Evolutionary conservation across 2,113 vertebrate genomes (phyloP).

Genomic region (Limnothrissa miodon): DNA sequence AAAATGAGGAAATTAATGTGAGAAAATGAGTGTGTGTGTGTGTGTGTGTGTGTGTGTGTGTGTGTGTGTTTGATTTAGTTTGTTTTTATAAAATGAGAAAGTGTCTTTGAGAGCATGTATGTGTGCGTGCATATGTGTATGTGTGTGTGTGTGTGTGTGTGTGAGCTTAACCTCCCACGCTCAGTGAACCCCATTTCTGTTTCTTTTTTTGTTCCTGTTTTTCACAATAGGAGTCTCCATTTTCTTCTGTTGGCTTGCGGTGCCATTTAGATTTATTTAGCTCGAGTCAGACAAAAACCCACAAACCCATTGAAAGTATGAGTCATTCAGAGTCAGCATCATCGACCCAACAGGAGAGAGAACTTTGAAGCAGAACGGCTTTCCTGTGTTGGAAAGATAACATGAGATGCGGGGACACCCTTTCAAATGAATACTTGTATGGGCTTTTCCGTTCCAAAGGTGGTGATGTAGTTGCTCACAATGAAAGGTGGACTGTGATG

Average conservation of each 20-base stretch:
- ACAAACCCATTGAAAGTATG: background rate
- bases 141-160: background rate
- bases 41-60: too few species aligned
- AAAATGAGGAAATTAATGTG: too few species aligned
- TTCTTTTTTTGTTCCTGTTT: background rate
- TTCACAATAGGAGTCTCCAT: background rate
- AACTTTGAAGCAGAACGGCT: background rate
- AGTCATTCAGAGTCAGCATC: constrained; percentile 9
- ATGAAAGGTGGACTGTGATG: background rate
- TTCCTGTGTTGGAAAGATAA: background rate
- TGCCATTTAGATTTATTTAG: background rate
- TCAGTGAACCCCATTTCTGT: background rate
- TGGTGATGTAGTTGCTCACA: background rate
- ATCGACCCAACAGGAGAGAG: background rate
- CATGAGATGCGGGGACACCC: background rate
- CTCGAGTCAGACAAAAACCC: background rate
- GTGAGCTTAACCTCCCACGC: background rate
- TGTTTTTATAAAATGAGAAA: background rate
- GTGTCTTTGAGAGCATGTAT: background rate
- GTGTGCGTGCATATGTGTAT: background rate
- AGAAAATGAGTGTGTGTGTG: too few species aligned
- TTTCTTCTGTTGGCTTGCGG: background rate
- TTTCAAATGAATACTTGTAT: background rate
- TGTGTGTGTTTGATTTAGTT: background rate
- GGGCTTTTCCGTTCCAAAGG: background rate